phyloP scores from a whole-genome alignment of 2,888 invertebrate genomes.

The Limnephilus rhombicus region DNA sequence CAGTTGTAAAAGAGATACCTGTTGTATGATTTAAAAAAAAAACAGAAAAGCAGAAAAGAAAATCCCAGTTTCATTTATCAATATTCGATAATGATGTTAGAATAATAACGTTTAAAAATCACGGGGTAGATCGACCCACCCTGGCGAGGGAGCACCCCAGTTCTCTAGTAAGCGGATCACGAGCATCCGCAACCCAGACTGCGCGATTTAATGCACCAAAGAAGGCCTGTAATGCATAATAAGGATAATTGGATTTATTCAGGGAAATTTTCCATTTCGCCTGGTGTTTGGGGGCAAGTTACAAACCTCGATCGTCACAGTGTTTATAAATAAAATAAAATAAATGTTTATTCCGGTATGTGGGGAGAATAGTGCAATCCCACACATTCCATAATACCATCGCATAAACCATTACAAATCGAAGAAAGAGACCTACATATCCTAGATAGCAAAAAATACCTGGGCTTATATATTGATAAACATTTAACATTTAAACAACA shows the following conservation, averaged over 20 bases:
- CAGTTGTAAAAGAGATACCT: too few species aligned
- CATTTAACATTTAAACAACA: too few species aligned
- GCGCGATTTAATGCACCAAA: conserved; percentile 60
- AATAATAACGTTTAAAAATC: not conserved
- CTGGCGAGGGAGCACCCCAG: not conserved
- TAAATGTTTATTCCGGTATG: too few species aligned
- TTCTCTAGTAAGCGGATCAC: conserved; percentile 60
- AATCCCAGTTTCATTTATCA: not conserved
- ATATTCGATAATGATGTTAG: too few species aligned
- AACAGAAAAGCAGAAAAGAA: not conserved
- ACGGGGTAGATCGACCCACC: not conserved
- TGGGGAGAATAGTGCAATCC: too few species aligned
- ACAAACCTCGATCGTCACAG: not conserved
- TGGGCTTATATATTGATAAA: too few species aligned
- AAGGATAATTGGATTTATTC: conserved; percentile 65
- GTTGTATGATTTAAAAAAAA: too few species aligned
- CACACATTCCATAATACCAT: too few species aligned
- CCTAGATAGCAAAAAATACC: too few species aligned
- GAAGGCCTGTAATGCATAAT: conserved; percentile 62
- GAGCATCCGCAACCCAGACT: conserved; percentile 56
- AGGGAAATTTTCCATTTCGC: conserved; percentile 57
- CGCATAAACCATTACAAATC: too few species aligned
- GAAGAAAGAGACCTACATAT: too few species aligned
- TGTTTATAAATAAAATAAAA: too few species aligned
- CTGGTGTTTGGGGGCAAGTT: conserved; percentile 28